Evolutionary conservation across 1,140 invertebrate genomes (phyloP).

Genomic region (Lethocerus indicus): DNA sequence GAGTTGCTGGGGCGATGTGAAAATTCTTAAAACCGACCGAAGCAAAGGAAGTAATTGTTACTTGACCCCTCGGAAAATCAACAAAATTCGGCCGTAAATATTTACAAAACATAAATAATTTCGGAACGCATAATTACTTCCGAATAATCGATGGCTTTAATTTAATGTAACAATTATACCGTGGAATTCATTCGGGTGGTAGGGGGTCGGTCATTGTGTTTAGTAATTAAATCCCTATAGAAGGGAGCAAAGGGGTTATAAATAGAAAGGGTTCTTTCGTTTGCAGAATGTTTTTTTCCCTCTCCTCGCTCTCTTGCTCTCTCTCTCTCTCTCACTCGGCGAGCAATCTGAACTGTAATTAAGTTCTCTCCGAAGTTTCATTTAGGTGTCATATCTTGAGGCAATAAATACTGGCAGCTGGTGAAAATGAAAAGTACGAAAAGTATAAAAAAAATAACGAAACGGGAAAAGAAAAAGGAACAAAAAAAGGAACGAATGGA

Average conservation of each 20-base stretch:
- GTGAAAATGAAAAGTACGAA: slow-evolving; percentile 16
- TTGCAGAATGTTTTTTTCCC: slow-evolving; percentile 7
- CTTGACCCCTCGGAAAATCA: too few relatives aligned
- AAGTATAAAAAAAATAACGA: too few relatives aligned
- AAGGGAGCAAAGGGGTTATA: slow-evolving; percentile 9
- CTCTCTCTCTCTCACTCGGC: slow-evolving; percentile 2
- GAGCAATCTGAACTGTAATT: slow-evolving; percentile 14
- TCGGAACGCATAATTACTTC: too few relatives aligned
- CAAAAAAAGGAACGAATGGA: too few relatives aligned
- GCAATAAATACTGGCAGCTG: slow-evolving; percentile 16
- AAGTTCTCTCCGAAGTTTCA: slow-evolving; percentile 15
- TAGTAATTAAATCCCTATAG: slow-evolving; percentile 16
- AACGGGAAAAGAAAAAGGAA: too few relatives aligned
- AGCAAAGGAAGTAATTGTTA: too few relatives aligned
- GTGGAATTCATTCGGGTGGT: slow-evolving; percentile 14
- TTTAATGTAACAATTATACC: slow-evolving; percentile 17
- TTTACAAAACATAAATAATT: too few relatives aligned
- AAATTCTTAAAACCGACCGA: too few relatives aligned
- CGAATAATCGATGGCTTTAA: slow-evolving; percentile 16
- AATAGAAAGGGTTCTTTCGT: slow-evolving; percentile 12
- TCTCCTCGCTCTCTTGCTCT: background rate
- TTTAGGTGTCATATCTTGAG: slow-evolving; percentile 17
- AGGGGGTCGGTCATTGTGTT: slow-evolving; percentile 14
- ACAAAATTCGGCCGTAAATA: too few relatives aligned
- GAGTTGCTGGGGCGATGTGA: too few relatives aligned